Percentiles rank a stretch among this genome's conserved stretches.
phyloP scores from a whole-genome alignment of 2,797 vertebrate genomes.

The Silurus aristotelis region DNA sequence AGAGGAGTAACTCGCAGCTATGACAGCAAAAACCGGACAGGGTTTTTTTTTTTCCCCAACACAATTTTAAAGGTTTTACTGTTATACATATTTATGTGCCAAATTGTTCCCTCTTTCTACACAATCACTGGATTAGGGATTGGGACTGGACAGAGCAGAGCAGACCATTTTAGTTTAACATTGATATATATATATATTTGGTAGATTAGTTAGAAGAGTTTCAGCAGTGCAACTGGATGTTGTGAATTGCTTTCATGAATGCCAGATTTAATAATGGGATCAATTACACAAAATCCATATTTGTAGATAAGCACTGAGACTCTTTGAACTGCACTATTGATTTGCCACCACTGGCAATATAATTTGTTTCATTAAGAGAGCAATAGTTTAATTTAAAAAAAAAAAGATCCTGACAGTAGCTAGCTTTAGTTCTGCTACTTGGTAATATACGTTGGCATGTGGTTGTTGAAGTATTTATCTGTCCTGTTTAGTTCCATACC shows the following conservation, averaged over 20 bases:
- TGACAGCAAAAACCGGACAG: slow-evolving; percentile 66
- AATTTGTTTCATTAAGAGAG: background rate
- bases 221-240: background rate
- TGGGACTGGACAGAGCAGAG: background rate
- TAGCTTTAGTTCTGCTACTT: no score
- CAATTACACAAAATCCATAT: background rate
- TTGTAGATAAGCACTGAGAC: background rate
- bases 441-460: background rate
- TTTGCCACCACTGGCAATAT: background rate
- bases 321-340: background rate
- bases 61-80: slow-evolving; percentile 12
- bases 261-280: background rate
- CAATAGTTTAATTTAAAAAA: background rate
- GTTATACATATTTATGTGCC: slow-evolving; percentile 35
- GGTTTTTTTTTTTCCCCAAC: slow-evolving; percentile 43
- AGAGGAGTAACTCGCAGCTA: slow-evolving; percentile 65
- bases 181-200: background rate
- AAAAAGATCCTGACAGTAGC: background rate
- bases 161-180: background rate
- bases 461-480: background rate
- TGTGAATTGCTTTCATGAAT: background rate
- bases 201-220: background rate
- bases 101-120: slow-evolving; percentile 7
- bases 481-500: background rate
- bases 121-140: slow-evolving; percentile 10